A percentile compares a stretch with the other conserved stretches of the same genome.
phyloP scores from a whole-genome alignment of 2,113 vertebrate species.

The Empidonax traillii region DNA sequence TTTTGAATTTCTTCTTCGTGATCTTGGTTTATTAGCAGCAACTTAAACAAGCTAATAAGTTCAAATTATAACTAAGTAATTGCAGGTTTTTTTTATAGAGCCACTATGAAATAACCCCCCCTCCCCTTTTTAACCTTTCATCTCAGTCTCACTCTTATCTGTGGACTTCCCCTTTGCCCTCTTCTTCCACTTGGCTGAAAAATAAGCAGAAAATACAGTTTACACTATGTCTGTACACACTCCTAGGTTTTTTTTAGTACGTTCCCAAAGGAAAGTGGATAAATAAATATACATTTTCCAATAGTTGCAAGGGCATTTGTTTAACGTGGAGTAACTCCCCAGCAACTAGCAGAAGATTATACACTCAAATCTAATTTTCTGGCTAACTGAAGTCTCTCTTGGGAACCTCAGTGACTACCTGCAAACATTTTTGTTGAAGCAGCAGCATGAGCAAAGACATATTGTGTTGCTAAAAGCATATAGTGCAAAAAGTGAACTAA shows the following conservation, averaged over 20 bases:
- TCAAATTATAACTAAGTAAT: conserved; percentile 45
- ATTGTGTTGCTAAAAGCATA: conserved; percentile 27
- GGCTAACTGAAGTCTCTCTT: conserved; percentile 31
- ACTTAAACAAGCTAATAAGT: conserved; percentile 34
- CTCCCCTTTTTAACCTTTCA: conserved; percentile 14
- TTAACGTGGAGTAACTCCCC: conserved; percentile 10
- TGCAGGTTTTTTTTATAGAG: neutral
- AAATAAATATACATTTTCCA: conserved; percentile 36
- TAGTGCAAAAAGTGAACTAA: conserved; percentile 47
- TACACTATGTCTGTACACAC: neutral
- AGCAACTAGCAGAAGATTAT: conserved; percentile 20
- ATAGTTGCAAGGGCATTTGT: conserved; percentile 15
- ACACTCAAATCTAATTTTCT: conserved; percentile 39
- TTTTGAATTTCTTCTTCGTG: neutral
- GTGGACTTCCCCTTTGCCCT: neutral
- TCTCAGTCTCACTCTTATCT: conserved; percentile 38
- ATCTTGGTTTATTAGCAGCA: conserved; percentile 40
- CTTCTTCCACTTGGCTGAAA: neutral
- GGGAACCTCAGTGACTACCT: conserved; percentile 33
- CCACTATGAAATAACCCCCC: neutral
- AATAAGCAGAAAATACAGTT: conserved; percentile 41
- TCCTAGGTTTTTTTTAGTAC: neutral
- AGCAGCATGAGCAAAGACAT: neutral
- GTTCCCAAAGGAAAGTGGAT: neutral
- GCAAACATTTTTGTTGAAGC: conserved; percentile 6